phyloP scores from a whole-genome alignment of 2,113 vertebrate genomes.

The Clarias gariepinus region DNA sequence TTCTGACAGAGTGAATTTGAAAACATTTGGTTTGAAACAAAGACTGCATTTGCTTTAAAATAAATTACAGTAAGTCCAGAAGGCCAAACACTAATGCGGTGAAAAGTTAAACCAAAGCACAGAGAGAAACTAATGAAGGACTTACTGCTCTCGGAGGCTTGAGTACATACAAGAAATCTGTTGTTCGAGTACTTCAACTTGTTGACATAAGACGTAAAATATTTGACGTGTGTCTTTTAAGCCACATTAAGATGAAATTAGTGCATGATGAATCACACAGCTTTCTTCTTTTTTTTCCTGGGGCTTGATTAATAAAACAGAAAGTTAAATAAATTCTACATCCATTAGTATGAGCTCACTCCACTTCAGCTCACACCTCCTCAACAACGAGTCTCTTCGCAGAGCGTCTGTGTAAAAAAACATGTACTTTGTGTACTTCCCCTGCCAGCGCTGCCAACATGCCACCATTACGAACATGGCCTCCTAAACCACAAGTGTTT shows the following conservation, averaged over 20 bases:
- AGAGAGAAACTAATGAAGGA: slow-evolving; percentile 11
- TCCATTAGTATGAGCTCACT: slow-evolving; percentile 22
- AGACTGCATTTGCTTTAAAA: neutral
- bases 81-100: neutral
- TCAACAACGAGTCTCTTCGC: neutral
- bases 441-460: slow-evolving; percentile 7
- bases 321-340: slow-evolving; percentile 20
- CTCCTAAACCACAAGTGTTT: slow-evolving; percentile 30
- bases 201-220: slow-evolving; percentile 35
- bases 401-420: neutral
- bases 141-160: neutral
- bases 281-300: slow-evolving; percentile 7
- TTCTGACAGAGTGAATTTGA: neutral
- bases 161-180: slow-evolving; percentile 34
- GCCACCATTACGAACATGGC: neutral
- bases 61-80: neutral
- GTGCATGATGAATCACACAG: slow-evolving; percentile 8
- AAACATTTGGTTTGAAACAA: neutral
- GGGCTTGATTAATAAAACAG: slow-evolving; percentile 37
- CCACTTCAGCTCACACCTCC: slow-evolving; percentile 13
- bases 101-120: neutral
- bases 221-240: slow-evolving; percentile 36
- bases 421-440: neutral
- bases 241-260: slow-evolving; percentile 29
- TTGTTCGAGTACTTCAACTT: slow-evolving; percentile 22